Evolutionary conservation across 2,113 vertebrate genomes (phyloP), one percentile per base, ranked within the genome.

Genomic region (Campylomormyrus tamandua): DNA sequence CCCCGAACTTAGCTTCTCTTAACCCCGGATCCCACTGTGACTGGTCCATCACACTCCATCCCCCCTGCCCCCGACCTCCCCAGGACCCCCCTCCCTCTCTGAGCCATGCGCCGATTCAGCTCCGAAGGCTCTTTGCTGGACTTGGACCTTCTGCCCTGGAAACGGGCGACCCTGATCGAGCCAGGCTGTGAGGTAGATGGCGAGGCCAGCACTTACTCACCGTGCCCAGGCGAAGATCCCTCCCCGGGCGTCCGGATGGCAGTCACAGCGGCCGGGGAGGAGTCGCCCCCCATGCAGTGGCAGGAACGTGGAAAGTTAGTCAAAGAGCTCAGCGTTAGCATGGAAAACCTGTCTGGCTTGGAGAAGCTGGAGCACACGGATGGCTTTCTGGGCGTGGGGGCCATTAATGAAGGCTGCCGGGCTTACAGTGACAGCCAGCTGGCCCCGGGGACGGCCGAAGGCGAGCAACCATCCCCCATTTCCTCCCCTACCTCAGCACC

Each of bases 371-470:
- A 93, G 15, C 90, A 90, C 3, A 88, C 24, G 35, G 85, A 88
- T 2, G 66, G 31, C 7, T 90, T 91, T 31, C 94, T 96, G 0
- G 49, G 86, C 7, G 93, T 94, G 31, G 90, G 91, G 0, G 6
- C 10, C 7, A 89, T 96, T 0, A 91, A 49, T 8, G 92, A 95
- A 6, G 90, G 93, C 31, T 96, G 88, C 91, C 92, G 95, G 91
- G 95, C 96, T 17, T 96, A 96, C 93, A 96, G 96, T 3, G 96
- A 96, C 90, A 88, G 96, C 52, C 95, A 96, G 93, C 91, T 96
- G 91, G 89, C 91, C 31, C 91, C 92, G 0, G 90, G 4, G 4
- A 8, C 92, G 66, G 94, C 89, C 27, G 90, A 88, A 31, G 90
- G 91, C 0, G 49, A 89, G 17, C 5, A 24, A 0, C 27, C 90